These are phyloP conservation scores for Sternarchorhynchus goeldii DNA, from an alignment of 2,797 vertebrate genomes.

Conservation along the genomic window DNA sequence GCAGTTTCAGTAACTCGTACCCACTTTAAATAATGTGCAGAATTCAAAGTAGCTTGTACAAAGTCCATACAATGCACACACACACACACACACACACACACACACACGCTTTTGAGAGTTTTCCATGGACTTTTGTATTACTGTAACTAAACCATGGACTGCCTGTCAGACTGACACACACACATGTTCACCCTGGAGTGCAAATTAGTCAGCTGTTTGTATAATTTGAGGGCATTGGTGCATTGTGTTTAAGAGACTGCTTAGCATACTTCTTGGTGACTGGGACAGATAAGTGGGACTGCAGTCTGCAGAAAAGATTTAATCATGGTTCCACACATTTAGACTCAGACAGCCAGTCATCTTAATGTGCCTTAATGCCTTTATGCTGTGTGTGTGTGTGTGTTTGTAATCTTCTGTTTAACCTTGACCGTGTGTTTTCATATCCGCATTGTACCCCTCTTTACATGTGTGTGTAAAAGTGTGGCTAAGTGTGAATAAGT, in stretches of 20 bases:
- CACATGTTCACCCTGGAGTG: conserved; percentile 12
- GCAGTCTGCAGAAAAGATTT: conserved; percentile 26
- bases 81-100: not conserved
- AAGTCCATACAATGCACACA: not conserved
- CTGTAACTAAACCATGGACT: not conserved
- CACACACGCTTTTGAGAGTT: not conserved
- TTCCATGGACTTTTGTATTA: not conserved
- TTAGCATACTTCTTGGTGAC: conserved; percentile 29
- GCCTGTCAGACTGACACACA: not conserved
- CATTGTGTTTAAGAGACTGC: conserved; percentile 29
- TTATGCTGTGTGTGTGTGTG: conserved; percentile 25
- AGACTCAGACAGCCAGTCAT: conserved; percentile 13
- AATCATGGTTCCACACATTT: conserved; percentile 7
- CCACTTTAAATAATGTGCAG: conserved; percentile 1
- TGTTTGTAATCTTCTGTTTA: conserved; percentile 12
- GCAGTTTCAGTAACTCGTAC: not conserved
- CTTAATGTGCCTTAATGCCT: conserved; percentile 9
- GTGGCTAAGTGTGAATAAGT: not conserved
- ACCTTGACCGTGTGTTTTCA: conserved; percentile 22
- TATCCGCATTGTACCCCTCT: not conserved
- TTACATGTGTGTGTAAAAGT: conserved; percentile 24
- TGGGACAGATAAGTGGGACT: conserved; percentile 1
- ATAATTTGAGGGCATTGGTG: conserved; percentile 22
- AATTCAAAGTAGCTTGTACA: not conserved
- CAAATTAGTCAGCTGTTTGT: conserved; percentile 21